Percentiles rank a stretch among this genome's conserved stretches.
Conservation (phyloP, 2,888 invertebrate genomes). For the Megastigmus dorsalis region DNA sequence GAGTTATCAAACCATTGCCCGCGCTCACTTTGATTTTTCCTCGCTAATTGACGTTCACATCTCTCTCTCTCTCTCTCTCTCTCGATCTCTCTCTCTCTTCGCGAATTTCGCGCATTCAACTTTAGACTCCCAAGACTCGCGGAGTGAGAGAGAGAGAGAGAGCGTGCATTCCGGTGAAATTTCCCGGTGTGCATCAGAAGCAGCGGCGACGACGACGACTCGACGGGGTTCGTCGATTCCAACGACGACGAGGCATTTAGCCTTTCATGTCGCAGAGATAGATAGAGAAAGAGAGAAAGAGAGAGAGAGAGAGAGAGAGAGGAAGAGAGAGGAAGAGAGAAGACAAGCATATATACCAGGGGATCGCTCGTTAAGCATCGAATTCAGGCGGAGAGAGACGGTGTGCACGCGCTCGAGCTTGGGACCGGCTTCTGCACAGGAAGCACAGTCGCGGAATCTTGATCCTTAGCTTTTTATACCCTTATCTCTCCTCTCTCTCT, state of each 20-base stretch:
- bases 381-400: conserved; percentile 47
- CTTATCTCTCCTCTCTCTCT: neutral
- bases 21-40: conserved; percentile 24
- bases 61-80: neutral
- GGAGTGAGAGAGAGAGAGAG: too few relatives aligned
- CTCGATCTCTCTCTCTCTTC: neutral
- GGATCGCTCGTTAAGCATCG: conserved; percentile 53
- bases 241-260: conserved; percentile 40
- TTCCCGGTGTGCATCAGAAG: neutral
- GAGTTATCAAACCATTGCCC: too few relatives aligned
- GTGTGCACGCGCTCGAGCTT: conserved; percentile 19
- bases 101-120: too few relatives aligned
- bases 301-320: neutral
- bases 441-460: conserved; percentile 50
- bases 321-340: neutral
- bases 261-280: conserved; percentile 40
- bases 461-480: conserved; percentile 34
- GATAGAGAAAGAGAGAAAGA: neutral
- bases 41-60: neutral
- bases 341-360: neutral
- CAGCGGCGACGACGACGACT: too few relatives aligned
- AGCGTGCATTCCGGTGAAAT: neutral
- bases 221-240: conserved; percentile 44
- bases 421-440: conserved; percentile 27
- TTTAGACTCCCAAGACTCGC: too few relatives aligned